Evolutionary conservation across 2,888 invertebrate genomes (phyloP).

Genomic region (Drosophila falleni): DNA sequence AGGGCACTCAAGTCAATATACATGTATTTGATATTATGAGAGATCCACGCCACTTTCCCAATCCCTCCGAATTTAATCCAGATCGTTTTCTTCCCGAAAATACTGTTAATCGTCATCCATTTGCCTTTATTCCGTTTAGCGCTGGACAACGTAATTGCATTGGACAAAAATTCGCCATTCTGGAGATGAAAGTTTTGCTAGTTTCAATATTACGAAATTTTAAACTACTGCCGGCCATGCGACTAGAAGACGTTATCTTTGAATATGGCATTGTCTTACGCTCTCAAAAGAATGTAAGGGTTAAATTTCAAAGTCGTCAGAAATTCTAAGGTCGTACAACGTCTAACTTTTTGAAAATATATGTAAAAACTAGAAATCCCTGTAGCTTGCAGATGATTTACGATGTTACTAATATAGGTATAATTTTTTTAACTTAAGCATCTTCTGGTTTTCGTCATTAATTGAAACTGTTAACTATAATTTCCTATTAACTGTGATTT

Average conservation of each 20-base stretch:
- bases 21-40: constrained; percentile 89
- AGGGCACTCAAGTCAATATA: constrained; percentile 86
- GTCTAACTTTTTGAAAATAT: background rate
- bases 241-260: constrained; percentile 85
- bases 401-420: background rate
- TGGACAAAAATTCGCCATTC: constrained; percentile 89
- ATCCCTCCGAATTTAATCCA: constrained; percentile 89
- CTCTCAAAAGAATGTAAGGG: constrained; percentile 38
- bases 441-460: background rate
- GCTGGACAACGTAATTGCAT: constrained; percentile 90
- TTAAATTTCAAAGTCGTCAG: constrained; percentile 28
- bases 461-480: background rate
- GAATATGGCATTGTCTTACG: constrained; percentile 85
- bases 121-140: constrained; percentile 89
- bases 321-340: background rate
- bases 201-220: constrained; percentile 87
- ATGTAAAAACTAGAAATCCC: background rate
- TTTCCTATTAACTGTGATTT: background rate
- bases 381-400: background rate
- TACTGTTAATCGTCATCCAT: constrained; percentile 87
- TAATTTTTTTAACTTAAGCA: background rate
- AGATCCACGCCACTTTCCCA: constrained; percentile 88
- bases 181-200: constrained; percentile 88
- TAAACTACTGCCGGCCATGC: constrained; percentile 86
- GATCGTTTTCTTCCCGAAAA: constrained; percentile 89